Percentiles rank a stretch among this genome's conserved stretches.
phyloP scores from a whole-genome alignment of 2,888 invertebrate genomes.

The Tortricodes alternella region DNA sequence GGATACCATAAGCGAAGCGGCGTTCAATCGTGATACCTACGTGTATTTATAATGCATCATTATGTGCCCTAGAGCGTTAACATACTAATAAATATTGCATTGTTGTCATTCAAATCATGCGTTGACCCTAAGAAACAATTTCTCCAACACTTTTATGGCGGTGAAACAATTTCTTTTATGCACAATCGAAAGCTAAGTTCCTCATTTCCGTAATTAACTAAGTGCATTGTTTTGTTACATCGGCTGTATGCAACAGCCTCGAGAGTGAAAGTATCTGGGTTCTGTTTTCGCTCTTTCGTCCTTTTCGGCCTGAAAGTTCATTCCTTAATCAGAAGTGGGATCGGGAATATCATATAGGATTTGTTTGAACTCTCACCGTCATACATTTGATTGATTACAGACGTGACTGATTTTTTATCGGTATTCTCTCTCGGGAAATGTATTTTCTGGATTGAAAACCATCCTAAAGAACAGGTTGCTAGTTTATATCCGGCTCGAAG shows the following conservation, averaged over 20 bases:
- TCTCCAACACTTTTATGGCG: constrained; percentile 17
- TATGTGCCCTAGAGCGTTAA: constrained; percentile 54
- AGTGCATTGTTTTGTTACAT: constrained; percentile 15
- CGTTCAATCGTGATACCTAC: constrained; percentile 53
- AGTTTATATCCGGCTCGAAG: too few relatives aligned
- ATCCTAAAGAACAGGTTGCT: too few relatives aligned
- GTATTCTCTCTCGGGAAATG: too few relatives aligned
- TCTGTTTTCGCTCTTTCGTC: constrained; percentile 1
- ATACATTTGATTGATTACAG: too few relatives aligned
- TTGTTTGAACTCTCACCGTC: not conserved
- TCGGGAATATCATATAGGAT: not conserved
- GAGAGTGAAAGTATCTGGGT: constrained; percentile 22
- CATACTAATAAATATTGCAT: constrained; percentile 48
- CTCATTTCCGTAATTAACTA: constrained; percentile 20
- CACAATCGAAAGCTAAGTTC: constrained; percentile 27
- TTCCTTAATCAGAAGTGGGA: constrained; percentile 20
- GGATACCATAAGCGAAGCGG: constrained; percentile 59
- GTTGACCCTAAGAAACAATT: constrained; percentile 18
- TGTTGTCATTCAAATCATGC: constrained; percentile 15
- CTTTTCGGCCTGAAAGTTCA: constrained; percentile 8
- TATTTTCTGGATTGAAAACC: too few relatives aligned
- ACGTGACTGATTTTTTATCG: too few relatives aligned
- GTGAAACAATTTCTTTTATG: constrained; percentile 20
- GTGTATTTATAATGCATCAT: constrained; percentile 60
- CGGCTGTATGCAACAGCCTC: not conserved